A percentile compares a stretch with the other conserved stretches of the same genome.
phyloP scores from a whole-genome alignment of 2,113 vertebrate species.

The Tachuris rubrigastra region DNA sequence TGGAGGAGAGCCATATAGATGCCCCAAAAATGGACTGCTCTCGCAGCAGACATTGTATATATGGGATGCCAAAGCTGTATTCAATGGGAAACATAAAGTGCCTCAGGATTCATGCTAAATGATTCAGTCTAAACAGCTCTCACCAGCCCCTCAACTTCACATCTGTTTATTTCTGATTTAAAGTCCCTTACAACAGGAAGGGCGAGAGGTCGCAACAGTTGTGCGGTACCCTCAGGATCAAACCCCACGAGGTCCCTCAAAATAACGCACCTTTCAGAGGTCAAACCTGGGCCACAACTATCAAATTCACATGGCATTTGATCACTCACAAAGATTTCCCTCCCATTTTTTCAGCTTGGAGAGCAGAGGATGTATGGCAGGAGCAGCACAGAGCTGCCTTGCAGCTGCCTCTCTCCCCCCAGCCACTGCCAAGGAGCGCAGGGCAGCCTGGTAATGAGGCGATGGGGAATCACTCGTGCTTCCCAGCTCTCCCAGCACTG shows the following conservation, averaged over 20 bases:
- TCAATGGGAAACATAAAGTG: neutral
- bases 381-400: neutral
- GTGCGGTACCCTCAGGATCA: neutral
- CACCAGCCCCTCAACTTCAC: neutral
- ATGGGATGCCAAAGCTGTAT: neutral
- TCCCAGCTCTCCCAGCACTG: neutral
- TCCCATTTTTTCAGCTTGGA: neutral
- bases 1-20: neutral
- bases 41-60: neutral
- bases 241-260: neutral
- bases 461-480: neutral
- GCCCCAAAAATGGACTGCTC: neutral
- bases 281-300: slow-evolving; percentile 24
- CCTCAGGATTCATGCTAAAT: neutral
- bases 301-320: neutral
- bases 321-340: neutral
- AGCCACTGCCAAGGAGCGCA: neutral
- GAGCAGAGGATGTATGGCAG: neutral
- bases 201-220: neutral
- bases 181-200: slow-evolving; percentile 46
- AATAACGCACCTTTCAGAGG: slow-evolving; percentile 16
- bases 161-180: slow-evolving; percentile 56
- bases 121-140: slow-evolving; percentile 12
- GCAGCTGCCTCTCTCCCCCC: neutral
- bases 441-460: neutral